Percentiles rank a stretch among this genome's conserved stretches.
These are phyloP conservation scores for Gopherus evgoodei DNA, from an alignment of 2,113 vertebrate genomes.

Conservation along the genomic window DNA sequence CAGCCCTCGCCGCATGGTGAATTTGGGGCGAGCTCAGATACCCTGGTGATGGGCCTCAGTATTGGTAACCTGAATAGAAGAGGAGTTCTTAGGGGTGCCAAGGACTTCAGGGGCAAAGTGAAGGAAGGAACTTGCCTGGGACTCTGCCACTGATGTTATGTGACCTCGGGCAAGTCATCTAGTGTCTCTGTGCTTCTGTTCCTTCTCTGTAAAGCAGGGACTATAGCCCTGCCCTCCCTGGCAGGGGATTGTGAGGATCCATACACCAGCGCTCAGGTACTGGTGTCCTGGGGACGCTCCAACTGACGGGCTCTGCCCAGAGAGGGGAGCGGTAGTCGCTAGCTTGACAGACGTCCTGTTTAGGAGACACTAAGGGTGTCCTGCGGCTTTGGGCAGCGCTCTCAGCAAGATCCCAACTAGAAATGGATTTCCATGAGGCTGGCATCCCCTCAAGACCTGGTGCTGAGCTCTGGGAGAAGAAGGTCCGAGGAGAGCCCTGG, in stretches of 20 bases:
- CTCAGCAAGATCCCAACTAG: neutral
- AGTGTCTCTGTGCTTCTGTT: neutral
- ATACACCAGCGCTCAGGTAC: neutral
- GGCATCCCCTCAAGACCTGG: neutral
- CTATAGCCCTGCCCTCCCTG: neutral
- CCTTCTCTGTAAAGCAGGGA: neutral
- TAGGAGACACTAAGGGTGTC: neutral
- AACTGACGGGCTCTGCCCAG: no score
- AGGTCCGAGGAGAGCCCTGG: neutral
- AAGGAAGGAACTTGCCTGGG: neutral
- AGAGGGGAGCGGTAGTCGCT: neutral
- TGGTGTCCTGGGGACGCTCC: no score
- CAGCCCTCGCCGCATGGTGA: constrained; percentile 32
- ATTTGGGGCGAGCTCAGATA: neutral
- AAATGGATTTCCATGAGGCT: neutral
- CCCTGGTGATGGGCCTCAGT: neutral
- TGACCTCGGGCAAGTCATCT: neutral
- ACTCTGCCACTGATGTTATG: neutral
- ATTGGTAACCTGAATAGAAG: neutral
- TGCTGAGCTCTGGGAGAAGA: neutral
- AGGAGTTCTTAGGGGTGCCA: neutral
- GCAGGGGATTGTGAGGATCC: neutral
- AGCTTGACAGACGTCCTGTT: neutral
- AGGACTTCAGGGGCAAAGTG: neutral
- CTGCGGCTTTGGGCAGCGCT: neutral